Evolutionary conservation across 2,888 invertebrate genomes (phyloP).

Genomic region (Chrysina gloriosa): DNA sequence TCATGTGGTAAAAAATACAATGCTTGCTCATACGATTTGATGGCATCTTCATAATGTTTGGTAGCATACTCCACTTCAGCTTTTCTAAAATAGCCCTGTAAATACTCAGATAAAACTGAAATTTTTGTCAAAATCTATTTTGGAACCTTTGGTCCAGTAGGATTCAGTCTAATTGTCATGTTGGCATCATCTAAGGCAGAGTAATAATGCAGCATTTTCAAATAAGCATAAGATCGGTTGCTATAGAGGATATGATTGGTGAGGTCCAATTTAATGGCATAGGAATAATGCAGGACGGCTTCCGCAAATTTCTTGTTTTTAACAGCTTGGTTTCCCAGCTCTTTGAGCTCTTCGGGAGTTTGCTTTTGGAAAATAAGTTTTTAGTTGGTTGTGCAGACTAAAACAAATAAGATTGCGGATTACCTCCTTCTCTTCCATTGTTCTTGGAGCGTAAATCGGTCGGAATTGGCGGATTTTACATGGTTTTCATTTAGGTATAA

Average conservation of each 20-base stretch:
- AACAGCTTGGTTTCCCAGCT: conserved; percentile 81
- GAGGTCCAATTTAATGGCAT: conserved; percentile 80
- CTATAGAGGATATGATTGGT: conserved; percentile 79
- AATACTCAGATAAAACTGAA: conserved; percentile 14
- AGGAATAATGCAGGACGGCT: conserved; percentile 82
- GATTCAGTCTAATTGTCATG: conserved; percentile 78
- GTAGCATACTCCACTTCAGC: conserved; percentile 79
- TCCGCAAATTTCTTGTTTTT: conserved; percentile 79
- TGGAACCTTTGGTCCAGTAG: conserved; percentile 85
- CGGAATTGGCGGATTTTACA: too few relatives aligned
- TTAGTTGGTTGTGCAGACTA: neutral
- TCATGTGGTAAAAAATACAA: conserved; percentile 76
- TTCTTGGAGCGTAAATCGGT: too few relatives aligned
- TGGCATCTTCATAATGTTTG: conserved; percentile 74
- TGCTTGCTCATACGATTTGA: conserved; percentile 76
- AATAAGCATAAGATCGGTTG: conserved; percentile 83
- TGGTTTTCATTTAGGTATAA: too few relatives aligned
- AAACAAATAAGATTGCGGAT: neutral
- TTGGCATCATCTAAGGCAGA: conserved; percentile 83
- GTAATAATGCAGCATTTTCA: conserved; percentile 81
- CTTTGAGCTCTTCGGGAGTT: conserved; percentile 73
- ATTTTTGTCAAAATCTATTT: conserved; percentile 15
- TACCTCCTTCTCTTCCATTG: conserved; percentile 30
- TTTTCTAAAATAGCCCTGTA: conserved; percentile 78
- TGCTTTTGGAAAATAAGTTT: neutral